Percentiles rank a stretch among this genome's conserved stretches.
phyloP scores from a whole-genome alignment of 2,113 vertebrate genomes.

The Syngnathoides biaculeatus region DNA sequence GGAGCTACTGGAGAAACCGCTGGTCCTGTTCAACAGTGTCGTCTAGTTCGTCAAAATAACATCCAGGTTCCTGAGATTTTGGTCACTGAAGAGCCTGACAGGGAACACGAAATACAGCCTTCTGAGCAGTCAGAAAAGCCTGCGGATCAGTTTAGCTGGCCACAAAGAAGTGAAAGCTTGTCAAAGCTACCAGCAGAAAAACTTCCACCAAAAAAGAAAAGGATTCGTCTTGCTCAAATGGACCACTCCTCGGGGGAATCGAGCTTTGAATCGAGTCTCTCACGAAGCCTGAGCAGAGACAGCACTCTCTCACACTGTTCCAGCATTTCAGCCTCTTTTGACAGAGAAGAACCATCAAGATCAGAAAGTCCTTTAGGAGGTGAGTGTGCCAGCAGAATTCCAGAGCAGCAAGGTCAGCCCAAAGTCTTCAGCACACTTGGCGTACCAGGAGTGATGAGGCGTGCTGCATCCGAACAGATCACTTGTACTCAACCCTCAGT shows the following conservation, averaged over 20 bases:
- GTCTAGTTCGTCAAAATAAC: conserved; percentile 92
- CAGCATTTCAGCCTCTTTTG: conserved; percentile 91
- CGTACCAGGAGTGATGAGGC: conserved; percentile 89
- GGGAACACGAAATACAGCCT: conserved; percentile 79
- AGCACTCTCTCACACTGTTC: conserved; percentile 92
- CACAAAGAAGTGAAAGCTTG: conserved; percentile 91
- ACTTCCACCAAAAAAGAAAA: conserved; percentile 96
- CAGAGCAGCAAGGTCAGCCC: conserved; percentile 81
- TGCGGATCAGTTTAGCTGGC: conserved; percentile 90
- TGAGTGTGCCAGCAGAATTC: conserved; percentile 72
- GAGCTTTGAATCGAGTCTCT: conserved; percentile 87
- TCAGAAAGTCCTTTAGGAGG: conserved; percentile 78
- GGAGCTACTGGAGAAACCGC: conserved; percentile 62
- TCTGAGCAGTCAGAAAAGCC: conserved; percentile 79
- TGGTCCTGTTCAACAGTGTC: conserved; percentile 73
- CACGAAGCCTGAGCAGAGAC: conserved; percentile 90
- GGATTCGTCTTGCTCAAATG: conserved; percentile 92
- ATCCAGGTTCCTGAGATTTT: conserved; percentile 98
- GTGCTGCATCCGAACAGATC: conserved; percentile 91
- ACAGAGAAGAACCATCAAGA: conserved; percentile 84
- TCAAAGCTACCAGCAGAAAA: conserved; percentile 95
- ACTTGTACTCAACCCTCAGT: conserved; percentile 81
- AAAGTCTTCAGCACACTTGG: conserved; percentile 77
- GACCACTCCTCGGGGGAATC: conserved; percentile 93
- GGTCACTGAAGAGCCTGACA: conserved; percentile 95